Base-by-base conservation (phyloP, 2,888 invertebrate species). In the Allygus modestus region DNA sequence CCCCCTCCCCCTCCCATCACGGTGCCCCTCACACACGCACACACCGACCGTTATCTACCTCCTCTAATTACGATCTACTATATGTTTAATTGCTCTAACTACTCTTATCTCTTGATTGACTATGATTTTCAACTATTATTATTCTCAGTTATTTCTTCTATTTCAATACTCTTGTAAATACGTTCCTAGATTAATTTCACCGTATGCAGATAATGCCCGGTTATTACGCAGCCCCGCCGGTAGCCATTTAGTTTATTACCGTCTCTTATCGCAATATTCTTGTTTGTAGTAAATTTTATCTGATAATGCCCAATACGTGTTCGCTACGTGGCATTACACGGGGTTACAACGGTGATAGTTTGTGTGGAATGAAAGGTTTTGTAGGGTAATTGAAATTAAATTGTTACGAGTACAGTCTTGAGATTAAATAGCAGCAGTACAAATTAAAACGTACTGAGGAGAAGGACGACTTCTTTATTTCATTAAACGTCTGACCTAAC, bases 21-120 rank as follows among this genome's bases (percentile, higher is more conserved):
- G 2, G 12, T 9, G 9, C 37, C 20, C 37, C 28, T 17, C 79
- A 33, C 58, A 54, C 51, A 31, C 51, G 28, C 46, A 77, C 77
- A 51, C 77, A 46, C 46, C 0, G 1, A 28, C 75, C 46, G 28
- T 20, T 31, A 28, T 77, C 77, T 77, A 51, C 58, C 31, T 20
- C 79, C 79, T 51, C 79, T 79, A 58, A 79, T 79, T 79, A 79
- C 79, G 58, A 79, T 79, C 58, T 58, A n/a, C 37, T 37, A 28
- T 51, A 37, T 79, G 79, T 79, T 79, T 79, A 79, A 79, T 79
- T 79, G 58, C 79, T 58, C 58, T 58, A 79, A 54, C 79, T 33
- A 37, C 51, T 28, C 51, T 54, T 79, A 79, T 79, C 58, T 79
- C 46, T 31, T 58, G 51, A 79, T 79, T 54, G 79, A 79, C 79